Percentiles rank a stretch among this genome's conserved stretches.
Evolutionary conservation across 2,888 invertebrate species (phyloP).

Genomic region (Polymixis lichenea): DNA sequence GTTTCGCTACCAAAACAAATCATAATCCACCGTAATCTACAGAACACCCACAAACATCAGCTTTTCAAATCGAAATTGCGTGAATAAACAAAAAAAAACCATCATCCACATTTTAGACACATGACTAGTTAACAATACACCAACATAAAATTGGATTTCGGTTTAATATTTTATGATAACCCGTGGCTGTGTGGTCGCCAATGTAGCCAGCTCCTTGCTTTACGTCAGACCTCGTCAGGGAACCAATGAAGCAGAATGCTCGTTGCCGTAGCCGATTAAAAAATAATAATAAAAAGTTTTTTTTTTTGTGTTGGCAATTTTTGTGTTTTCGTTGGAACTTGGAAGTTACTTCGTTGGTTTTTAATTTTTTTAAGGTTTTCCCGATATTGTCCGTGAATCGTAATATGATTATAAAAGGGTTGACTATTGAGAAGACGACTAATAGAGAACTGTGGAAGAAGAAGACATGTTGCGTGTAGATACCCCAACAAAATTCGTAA

Average conservation of each 20-base stretch:
- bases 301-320: constrained; percentile 34
- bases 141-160: constrained; percentile 84
- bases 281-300: constrained; percentile 67
- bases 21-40: constrained; percentile 13
- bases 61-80: constrained; percentile 41
- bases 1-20: constrained; percentile 1
- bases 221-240: constrained; percentile 83
- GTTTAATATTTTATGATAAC: constrained; percentile 74
- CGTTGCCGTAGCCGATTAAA: constrained; percentile 68
- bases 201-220: constrained; percentile 81
- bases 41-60: constrained; percentile 55
- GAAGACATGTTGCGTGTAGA: background rate
- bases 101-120: constrained; percentile 62
- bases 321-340: constrained; percentile 32
- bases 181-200: constrained; percentile 79
- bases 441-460: background rate
- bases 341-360: background rate
- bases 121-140: constrained; percentile 76
- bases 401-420: background rate
- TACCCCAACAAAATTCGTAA: background rate
- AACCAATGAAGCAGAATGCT: constrained; percentile 79
- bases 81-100: constrained; percentile 44
- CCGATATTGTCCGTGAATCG: background rate
- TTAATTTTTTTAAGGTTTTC: background rate
- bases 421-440: too few relatives aligned